Base-by-base conservation (phyloP, 2,113 vertebrate genomes). In the Acinonyx jubatus region DNA sequence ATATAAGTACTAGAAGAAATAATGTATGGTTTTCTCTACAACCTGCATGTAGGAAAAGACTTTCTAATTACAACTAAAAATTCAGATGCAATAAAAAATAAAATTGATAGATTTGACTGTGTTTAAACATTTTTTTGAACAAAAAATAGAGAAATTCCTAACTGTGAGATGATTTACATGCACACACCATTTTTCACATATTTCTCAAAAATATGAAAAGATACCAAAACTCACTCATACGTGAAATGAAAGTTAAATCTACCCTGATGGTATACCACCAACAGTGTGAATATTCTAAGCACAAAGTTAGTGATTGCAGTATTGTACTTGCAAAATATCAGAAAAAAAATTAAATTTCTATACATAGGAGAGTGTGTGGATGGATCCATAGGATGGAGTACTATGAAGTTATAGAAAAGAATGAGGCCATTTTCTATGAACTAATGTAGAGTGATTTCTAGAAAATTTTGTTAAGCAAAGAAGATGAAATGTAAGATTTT, bases 151-250 rank as follows among this genome's bases (percentile, higher is more conserved):
- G 27, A 78, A 81, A 74, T 78, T 61, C 57, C 25, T 74, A 92
- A 66, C 21, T 23, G 23, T 27, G 36, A n/a, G 27, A 93, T 1
- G 68, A 48, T 74, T 50, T 41, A 71, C 38, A 71, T 4, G 73
- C 18, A 33, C 38, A 66, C 8, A 45, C 66, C 29, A 52, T 87
- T 65, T 87, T 66, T 87, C 38, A 78, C 71, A n/a, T 63, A 69
- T 55, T 83, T 61, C 91, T 84, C 55, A 92, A 74, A 83, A 84
- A 84, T 83, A 63, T 21, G 52, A 84, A 92, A 92, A 92, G 15
- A 63, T 84, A 45, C 73, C 36, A 11, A 61, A 92, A 65, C 38
- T 41, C 63, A 71, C 7, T 85, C 4, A 25, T 23, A 85, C 21
- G 23, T 41, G 29, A 65, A 93, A 65, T 65, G 81, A 55, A 50